Evolutionary conservation across 2,797 vertebrate species (phyloP).

Genomic region (Anomalospiza imberbis): DNA sequence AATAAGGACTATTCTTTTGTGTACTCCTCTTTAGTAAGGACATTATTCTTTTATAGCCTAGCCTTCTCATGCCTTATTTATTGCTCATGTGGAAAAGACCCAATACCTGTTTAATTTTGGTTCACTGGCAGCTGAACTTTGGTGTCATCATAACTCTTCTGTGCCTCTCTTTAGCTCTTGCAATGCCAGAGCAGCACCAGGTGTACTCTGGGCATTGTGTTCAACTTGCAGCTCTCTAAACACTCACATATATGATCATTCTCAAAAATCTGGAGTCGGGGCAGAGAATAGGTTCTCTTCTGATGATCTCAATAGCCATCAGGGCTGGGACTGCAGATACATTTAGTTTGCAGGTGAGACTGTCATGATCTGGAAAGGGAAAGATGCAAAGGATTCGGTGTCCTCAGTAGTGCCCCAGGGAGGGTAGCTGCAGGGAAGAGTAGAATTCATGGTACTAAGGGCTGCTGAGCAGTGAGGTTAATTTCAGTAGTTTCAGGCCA

Average conservation of each 20-base stretch:
- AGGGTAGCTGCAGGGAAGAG: too few species aligned
- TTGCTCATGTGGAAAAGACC: neutral
- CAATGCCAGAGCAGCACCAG: neutral
- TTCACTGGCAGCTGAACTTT: neutral
- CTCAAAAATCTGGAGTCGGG: neutral
- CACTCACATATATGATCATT: rapidly evolving
- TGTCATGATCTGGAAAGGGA: neutral
- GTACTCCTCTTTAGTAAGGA: neutral
- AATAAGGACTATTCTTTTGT: too few species aligned
- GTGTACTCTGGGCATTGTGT: rapidly evolving
- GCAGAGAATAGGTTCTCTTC: neutral
- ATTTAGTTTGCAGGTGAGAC: neutral
- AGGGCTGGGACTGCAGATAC: neutral
- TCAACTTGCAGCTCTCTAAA: neutral
- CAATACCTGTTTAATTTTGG: neutral
- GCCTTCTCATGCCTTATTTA: neutral
- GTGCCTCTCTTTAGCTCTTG: neutral
- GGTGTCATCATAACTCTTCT: rapidly evolving
- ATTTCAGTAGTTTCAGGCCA: neutral
- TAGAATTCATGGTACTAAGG: neutral
- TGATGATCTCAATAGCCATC: neutral
- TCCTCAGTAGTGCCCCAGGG: rapidly evolving
- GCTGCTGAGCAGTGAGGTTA: neutral
- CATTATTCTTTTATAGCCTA: neutral
- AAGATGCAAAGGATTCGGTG: neutral